Conservation (phyloP, 1,140 invertebrate species). For the Ostrea edulis region DNA sequence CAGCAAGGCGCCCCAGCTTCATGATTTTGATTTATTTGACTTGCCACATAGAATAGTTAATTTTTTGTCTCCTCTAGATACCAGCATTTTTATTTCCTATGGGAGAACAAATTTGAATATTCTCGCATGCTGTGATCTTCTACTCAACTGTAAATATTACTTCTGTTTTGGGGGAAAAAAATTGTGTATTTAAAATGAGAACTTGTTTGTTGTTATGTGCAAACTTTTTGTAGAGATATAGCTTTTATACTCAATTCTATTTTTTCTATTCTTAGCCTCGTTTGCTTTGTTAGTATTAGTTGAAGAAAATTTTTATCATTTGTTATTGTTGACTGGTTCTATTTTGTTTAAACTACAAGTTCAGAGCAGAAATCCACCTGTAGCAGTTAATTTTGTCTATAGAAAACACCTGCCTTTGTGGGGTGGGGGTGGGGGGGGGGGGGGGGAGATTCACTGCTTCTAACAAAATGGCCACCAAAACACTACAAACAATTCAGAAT, state of each 20-base stretch:
- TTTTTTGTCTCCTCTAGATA: neutral
- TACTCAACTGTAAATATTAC: neutral
- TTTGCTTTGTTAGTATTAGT: neutral
- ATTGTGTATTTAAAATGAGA: neutral
- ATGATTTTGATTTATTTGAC: neutral
- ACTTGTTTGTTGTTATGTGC: conserved; percentile 7
- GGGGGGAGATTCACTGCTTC: no score
- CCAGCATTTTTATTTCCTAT: conserved; percentile 5
- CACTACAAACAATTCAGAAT: no score
- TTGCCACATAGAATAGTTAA: neutral
- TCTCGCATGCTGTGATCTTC: neutral
- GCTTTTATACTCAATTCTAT: conserved; percentile 19
- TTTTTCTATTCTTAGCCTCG: conserved; percentile 24
- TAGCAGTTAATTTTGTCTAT: neutral
- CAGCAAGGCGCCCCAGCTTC: neutral
- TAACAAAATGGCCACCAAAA: no score
- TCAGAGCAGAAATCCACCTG: neutral
- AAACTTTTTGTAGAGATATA: conserved; percentile 20
- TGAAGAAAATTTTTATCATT: neutral
- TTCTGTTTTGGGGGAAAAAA: neutral
- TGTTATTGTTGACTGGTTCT: conserved; percentile 7
- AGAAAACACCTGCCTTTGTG: no score
- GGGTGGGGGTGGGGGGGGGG: no score
- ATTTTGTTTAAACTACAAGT: neutral
- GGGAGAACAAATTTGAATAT: neutral